Conservation (phyloP, 2,113 vertebrate species). For the Myiozetetes cayanensis region DNA sequence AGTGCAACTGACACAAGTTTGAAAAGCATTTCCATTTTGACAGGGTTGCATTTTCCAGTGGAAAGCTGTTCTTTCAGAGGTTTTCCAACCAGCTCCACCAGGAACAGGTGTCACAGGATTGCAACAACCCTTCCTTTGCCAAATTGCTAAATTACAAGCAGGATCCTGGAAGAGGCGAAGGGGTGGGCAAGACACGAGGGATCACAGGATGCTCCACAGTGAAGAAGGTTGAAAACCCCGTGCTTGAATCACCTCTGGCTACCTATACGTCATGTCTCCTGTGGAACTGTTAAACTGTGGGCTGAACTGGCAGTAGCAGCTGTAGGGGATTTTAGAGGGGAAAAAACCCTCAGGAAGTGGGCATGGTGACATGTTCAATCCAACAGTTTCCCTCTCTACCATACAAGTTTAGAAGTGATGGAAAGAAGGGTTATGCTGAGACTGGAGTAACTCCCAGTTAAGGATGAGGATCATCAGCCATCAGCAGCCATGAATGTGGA, state of each 20-base stretch:
- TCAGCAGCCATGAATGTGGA: not conserved
- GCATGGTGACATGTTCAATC: not conserved
- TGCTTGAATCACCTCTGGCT: not conserved
- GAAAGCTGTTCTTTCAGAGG: conserved; percentile 11
- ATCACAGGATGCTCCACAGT: not conserved
- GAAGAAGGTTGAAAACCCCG: not conserved
- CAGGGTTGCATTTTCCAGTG: conserved; percentile 32
- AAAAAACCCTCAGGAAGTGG: not conserved
- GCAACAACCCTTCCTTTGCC: not conserved
- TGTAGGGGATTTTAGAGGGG: not conserved
- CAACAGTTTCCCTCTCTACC: not conserved
- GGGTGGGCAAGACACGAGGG: not conserved
- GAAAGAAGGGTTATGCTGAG: not conserved
- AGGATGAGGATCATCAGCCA: not conserved
- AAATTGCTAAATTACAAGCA: not conserved
- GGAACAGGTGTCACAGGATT: not conserved
- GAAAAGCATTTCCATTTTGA: not conserved
- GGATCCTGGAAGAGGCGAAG: not conserved
- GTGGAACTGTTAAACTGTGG: not conserved
- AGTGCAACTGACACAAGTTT: not conserved
- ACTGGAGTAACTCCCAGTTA: not conserved
- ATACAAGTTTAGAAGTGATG: not conserved
- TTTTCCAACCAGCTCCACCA: conserved; percentile 4
- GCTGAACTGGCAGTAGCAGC: conserved; percentile 15
- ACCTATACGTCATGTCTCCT: not conserved